Conservation (phyloP, 1,140 invertebrate genomes). For the Drosophila burlai region DNA sequence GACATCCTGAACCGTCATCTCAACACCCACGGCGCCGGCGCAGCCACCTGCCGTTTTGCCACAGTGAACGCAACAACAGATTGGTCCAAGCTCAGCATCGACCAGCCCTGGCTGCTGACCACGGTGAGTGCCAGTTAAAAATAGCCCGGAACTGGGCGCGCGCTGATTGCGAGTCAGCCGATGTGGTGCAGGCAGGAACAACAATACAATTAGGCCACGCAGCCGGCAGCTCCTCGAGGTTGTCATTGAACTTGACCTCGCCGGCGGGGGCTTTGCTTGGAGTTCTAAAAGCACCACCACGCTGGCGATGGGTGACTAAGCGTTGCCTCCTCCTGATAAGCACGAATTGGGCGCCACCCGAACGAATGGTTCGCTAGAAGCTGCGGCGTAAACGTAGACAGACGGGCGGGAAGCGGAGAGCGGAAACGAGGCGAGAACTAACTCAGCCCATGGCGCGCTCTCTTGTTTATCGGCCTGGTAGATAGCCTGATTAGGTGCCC, state of each 20-base stretch:
- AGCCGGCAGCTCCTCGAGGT: constrained; percentile 2
- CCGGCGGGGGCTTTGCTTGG: neutral
- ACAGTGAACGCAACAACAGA: constrained; percentile 92
- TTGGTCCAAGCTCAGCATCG: constrained; percentile 91
- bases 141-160: constrained; percentile 30
- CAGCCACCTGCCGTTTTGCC: constrained; percentile 93
- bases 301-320: constrained; percentile 47
- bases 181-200: constrained; percentile 10
- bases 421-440: neutral
- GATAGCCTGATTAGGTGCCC: constrained; percentile 16
- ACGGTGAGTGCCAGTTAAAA: constrained; percentile 86
- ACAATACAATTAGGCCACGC: constrained; percentile 42
- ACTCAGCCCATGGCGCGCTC: constrained; percentile 18
- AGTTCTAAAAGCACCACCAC: constrained; percentile 19
- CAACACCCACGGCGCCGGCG: constrained; percentile 88
- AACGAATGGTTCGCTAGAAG: constrained; percentile 31
- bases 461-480: constrained; percentile 16
- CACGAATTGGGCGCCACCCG: constrained; percentile 26
- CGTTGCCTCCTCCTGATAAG: constrained; percentile 36
- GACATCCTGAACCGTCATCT: constrained; percentile 95
- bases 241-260: constrained; percentile 78
- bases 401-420: constrained; percentile 13
- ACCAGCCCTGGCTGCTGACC: constrained; percentile 95
- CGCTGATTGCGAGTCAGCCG: constrained; percentile 34
- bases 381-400: constrained; percentile 15